Percentiles rank a stretch among this genome's conserved stretches.
phyloP scores from a whole-genome alignment of 2,113 vertebrate species.

The Blennius ocellaris region DNA sequence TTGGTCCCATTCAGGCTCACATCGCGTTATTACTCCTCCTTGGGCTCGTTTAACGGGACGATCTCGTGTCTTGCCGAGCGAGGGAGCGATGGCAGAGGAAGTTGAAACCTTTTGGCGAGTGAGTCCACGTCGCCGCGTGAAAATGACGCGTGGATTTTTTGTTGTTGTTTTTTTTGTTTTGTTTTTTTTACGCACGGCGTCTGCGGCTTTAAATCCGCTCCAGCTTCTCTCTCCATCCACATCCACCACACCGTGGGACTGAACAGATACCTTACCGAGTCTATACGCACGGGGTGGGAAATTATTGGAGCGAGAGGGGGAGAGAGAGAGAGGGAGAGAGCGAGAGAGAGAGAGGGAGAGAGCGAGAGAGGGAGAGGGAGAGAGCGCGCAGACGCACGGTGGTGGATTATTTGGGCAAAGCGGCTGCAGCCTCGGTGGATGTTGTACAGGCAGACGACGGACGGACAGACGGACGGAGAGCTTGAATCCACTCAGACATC shows the following conservation, averaged over 20 bases:
- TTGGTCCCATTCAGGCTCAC: no score
- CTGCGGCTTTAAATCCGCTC: slow-evolving; percentile 59
- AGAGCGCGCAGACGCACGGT: slow-evolving; percentile 43
- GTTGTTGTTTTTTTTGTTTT: no score
- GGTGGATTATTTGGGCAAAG: slow-evolving; percentile 75
- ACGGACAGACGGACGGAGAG: slow-evolving; percentile 39
- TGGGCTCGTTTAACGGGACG: no score
- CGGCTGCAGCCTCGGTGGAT: slow-evolving; percentile 78
- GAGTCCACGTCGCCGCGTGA: slow-evolving; percentile 10
- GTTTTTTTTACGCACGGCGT: slow-evolving; percentile 41
- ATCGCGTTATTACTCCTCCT: no score
- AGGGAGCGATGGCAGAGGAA: slow-evolving; percentile 33
- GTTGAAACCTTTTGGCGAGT: background rate
- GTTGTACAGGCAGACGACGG: slow-evolving; percentile 63
- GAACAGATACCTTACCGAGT: slow-evolving; percentile 46
- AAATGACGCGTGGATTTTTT: background rate
- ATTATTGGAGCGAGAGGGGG: slow-evolving; percentile 76
- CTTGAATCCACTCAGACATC: slow-evolving; percentile 43
- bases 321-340: slow-evolving; percentile 24
- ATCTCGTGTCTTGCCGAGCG: slow-evolving; percentile 23
- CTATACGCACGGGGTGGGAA: slow-evolving; percentile 48
- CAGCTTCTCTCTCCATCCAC: slow-evolving; percentile 48
- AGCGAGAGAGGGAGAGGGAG: slow-evolving; percentile 12
- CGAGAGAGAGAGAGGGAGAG: slow-evolving; percentile 19
- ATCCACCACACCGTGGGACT: slow-evolving; percentile 43